Conservation (phyloP, 2,888 invertebrate species). For the Ormia ochracea region DNA sequence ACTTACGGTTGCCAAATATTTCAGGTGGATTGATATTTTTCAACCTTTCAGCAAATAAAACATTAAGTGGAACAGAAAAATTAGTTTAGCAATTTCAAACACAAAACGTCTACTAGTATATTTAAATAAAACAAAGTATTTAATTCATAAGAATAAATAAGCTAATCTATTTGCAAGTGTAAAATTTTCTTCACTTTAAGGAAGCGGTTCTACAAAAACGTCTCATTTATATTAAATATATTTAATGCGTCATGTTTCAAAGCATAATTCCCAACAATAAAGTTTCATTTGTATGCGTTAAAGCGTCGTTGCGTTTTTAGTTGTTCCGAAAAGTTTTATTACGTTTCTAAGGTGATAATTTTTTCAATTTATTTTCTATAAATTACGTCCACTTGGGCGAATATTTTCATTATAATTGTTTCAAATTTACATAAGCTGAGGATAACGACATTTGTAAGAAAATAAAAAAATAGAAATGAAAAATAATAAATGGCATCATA, state of each 20-base stretch:
- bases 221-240: neutral
- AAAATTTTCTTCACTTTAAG: too few species aligned
- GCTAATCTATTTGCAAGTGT: too few species aligned
- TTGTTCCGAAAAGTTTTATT: slow-evolving; percentile 12
- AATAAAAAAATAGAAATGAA: neutral
- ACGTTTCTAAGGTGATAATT: slow-evolving; percentile 8
- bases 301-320: neutral
- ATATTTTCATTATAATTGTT: slow-evolving; percentile 8
- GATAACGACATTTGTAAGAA: neutral
- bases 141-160: too few species aligned
- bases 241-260: neutral
- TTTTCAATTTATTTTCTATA: slow-evolving; percentile 20
- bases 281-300: neutral
- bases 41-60: too few species aligned
- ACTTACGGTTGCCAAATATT: slow-evolving; percentile 37
- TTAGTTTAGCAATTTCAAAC: too few species aligned
- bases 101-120: too few species aligned
- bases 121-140: too few species aligned
- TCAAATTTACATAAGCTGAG: slow-evolving; percentile 19
- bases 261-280: neutral
- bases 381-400: slow-evolving; percentile 9
- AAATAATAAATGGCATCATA: slow-evolving; percentile 22
- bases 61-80: too few species aligned
- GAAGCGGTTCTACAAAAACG: neutral
- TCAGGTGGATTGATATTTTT: slow-evolving; percentile 5